phyloP scores from a whole-genome alignment of 2,888 invertebrate genomes.

The Clanis bilineata region DNA sequence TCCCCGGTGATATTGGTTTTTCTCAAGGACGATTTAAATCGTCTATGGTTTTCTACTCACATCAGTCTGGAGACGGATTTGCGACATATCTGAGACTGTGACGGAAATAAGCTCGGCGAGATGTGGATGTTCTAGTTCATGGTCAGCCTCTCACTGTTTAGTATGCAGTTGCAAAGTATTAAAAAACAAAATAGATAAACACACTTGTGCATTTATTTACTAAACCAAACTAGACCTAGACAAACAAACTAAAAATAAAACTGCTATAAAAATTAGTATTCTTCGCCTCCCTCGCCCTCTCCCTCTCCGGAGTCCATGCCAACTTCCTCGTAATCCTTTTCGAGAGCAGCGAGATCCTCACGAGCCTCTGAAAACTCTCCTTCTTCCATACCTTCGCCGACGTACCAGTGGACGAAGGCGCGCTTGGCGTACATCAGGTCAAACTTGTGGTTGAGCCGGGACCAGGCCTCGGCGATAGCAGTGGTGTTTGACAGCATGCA shows the following conservation, averaged over 20 bases:
- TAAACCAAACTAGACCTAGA: conserved; percentile 32
- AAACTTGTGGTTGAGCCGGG: conserved; percentile 96
- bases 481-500: conserved; percentile 99
- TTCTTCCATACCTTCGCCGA: conserved; percentile 92
- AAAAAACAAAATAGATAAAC: conserved; percentile 32
- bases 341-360: conserved; percentile 84
- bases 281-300: conserved; percentile 90
- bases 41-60: too few species aligned
- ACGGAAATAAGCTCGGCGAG: too few species aligned
- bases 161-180: too few species aligned
- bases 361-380: conserved; percentile 93
- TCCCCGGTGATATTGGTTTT: too few species aligned
- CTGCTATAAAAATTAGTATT: conserved; percentile 85
- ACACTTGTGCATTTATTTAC: conserved; percentile 43
- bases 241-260: conserved; percentile 51
- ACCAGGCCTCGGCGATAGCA: conserved; percentile 99
- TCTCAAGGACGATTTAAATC: too few species aligned
- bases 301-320: conserved; percentile 92
- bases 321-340: conserved; percentile 93
- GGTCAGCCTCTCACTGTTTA: too few species aligned
- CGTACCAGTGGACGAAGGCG: conserved; percentile 98
- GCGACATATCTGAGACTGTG: too few species aligned
- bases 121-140: too few species aligned
- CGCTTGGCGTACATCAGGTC: conserved; percentile 98
- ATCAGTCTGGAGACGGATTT: too few species aligned